Conservation (phyloP, 2,888 invertebrate species). For the Drosophila paramelanica region DNA sequence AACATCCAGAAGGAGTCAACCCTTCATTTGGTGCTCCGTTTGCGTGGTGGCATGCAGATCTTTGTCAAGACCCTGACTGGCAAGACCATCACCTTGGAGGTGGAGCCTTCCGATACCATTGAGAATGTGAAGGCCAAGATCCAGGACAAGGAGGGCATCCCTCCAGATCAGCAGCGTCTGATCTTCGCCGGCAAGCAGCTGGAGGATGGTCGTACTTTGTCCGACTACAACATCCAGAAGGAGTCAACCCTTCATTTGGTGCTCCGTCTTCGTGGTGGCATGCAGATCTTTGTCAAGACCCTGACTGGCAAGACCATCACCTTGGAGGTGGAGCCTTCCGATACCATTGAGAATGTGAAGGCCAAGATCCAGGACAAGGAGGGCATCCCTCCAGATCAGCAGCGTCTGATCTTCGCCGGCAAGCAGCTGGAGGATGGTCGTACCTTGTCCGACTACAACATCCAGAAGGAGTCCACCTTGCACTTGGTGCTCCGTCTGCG, state of each 20-base stretch:
- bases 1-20: conserved; percentile 57
- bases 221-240: conserved; percentile 50
- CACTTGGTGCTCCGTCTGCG: conserved; percentile 48
- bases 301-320: conserved; percentile 18
- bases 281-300: conserved; percentile 47
- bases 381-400: conserved; percentile 50
- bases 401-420: conserved; percentile 44
- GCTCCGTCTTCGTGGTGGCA: conserved; percentile 48
- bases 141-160: conserved; percentile 72
- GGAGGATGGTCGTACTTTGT: conserved; percentile 40
- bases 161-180: no score
- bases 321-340: conserved; percentile 25
- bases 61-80: conserved; percentile 36
- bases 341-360: conserved; percentile 43
- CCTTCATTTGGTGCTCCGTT: conserved; percentile 40
- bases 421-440: conserved; percentile 45
- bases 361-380: conserved; percentile 63
- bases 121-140: conserved; percentile 51
- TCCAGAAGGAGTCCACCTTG: conserved; percentile 52
- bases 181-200: no score
- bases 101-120: conserved; percentile 23
- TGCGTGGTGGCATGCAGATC: conserved; percentile 50
- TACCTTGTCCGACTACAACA: conserved; percentile 40
- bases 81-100: conserved; percentile 17
- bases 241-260: conserved; percentile 48